phyloP scores from a whole-genome alignment of 1,140 invertebrate genomes.

The Mesaphorura yosii region DNA sequence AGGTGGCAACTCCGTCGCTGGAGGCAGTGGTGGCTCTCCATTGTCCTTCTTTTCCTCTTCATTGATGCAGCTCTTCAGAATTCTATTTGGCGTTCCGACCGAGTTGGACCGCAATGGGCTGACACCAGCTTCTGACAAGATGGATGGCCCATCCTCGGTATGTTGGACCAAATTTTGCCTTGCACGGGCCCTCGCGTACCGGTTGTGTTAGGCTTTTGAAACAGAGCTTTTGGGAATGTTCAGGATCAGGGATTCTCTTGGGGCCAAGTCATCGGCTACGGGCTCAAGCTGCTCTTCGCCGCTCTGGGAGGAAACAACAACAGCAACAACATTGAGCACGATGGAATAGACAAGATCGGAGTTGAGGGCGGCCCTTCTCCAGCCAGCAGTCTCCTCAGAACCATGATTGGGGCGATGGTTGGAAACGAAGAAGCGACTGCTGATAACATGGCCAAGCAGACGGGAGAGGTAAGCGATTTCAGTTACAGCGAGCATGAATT shows the following conservation, averaged over 20 bases:
- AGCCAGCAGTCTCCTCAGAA: constrained; percentile 62
- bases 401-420: constrained; percentile 72
- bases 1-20: too few relatives aligned
- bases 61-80: constrained; percentile 22
- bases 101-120: constrained; percentile 25
- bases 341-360: constrained; percentile 79
- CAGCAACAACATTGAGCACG: constrained; percentile 42
- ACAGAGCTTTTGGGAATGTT: not conserved
- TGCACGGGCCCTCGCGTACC: too few relatives aligned
- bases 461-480: constrained; percentile 85
- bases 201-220: not conserved
- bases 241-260: constrained; percentile 33
- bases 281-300: constrained; percentile 68
- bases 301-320: constrained; percentile 56
- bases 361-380: constrained; percentile 43
- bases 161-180: not conserved
- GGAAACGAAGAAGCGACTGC: constrained; percentile 78
- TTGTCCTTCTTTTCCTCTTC: constrained; percentile 1
- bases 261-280: constrained; percentile 48
- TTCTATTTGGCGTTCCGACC: constrained; percentile 25
- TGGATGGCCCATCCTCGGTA: constrained; percentile 21
- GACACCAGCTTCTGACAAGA: constrained; percentile 27
- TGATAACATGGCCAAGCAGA: constrained; percentile 80
- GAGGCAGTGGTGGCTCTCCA: not conserved
- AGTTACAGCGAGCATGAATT: too few relatives aligned